These are phyloP conservation scores for Lasioglossum albipes DNA, from an alignment of 1,140 invertebrate genomes.

Conservation along the genomic window DNA sequence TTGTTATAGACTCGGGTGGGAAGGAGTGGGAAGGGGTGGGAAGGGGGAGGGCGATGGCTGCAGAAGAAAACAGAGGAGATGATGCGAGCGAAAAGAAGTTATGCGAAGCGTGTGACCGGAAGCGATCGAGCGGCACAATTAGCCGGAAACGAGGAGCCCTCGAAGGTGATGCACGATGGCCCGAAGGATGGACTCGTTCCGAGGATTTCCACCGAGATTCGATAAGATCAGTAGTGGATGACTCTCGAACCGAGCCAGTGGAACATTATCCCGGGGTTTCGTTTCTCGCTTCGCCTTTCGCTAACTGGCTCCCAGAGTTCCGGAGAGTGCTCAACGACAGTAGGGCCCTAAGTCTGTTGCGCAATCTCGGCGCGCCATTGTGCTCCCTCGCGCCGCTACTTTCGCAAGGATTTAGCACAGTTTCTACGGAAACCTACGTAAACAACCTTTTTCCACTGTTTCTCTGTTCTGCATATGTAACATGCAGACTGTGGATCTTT, in stretches of 20 bases:
- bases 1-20: too few species aligned
- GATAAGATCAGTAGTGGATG: slow-evolving; percentile 50
- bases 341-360: slow-evolving; percentile 54
- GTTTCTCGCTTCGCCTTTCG: slow-evolving; percentile 31
- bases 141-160: slow-evolving; percentile 59
- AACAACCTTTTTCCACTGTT: not conserved
- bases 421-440: slow-evolving; percentile 17
- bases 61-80: slow-evolving; percentile 28
- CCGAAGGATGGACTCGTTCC: slow-evolving; percentile 33
- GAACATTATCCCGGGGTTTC: slow-evolving; percentile 27
- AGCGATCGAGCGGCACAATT: slow-evolving; percentile 62
- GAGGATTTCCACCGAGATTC: not conserved
- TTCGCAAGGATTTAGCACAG: slow-evolving; percentile 50
- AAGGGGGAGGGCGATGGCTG: too few species aligned
- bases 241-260: slow-evolving; percentile 9
- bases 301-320: slow-evolving; percentile 43
- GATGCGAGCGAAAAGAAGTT: slow-evolving; percentile 50
- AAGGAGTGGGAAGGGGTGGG: too few species aligned
- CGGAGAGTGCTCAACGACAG: slow-evolving; percentile 62
- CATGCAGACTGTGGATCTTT: too few species aligned
- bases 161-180: slow-evolving; percentile 43
- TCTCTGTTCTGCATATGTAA: too few species aligned
- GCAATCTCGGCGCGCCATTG: slow-evolving; percentile 51
- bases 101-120: slow-evolving; percentile 67
- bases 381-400: slow-evolving; percentile 43